A percentile compares a stretch with the other conserved stretches of the same genome.
These are phyloP conservation scores for Lycia hirtaria DNA, from an alignment of 2,888 invertebrate species.

Conservation along the genomic window DNA sequence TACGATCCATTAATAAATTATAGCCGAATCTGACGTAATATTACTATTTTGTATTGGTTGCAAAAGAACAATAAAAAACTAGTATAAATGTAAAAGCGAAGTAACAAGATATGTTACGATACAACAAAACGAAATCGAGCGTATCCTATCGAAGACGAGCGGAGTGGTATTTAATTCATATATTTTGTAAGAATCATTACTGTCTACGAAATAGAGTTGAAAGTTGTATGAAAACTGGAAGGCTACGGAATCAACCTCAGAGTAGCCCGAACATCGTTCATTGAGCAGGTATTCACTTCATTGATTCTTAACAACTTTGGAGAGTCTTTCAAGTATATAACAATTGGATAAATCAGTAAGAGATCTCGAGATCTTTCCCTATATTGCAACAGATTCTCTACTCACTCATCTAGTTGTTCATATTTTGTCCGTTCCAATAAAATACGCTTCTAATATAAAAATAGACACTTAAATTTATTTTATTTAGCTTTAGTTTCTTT, in stretches of 20 bases:
- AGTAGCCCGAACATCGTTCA: slow-evolving; percentile 3
- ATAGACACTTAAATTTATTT: too few relatives aligned
- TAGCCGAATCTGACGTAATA: slow-evolving; percentile 1
- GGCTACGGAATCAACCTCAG: background rate
- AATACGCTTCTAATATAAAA: background rate
- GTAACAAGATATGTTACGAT: background rate
- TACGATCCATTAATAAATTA: background rate
- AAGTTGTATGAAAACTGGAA: background rate
- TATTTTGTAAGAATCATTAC: background rate
- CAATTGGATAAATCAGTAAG: slow-evolving; percentile 17
- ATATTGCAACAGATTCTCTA: slow-evolving; percentile 6
- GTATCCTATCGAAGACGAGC: slow-evolving; percentile 8
- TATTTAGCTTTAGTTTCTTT: too few relatives aligned
- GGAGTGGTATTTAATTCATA: background rate
- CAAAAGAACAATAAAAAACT: slow-evolving; percentile 4
- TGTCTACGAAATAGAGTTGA: slow-evolving; percentile 5
- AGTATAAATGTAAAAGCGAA: slow-evolving; percentile 4
- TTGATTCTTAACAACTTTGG: slow-evolving; percentile 28
- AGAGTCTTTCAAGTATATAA: slow-evolving; percentile 7
- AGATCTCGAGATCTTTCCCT: slow-evolving; percentile 3
- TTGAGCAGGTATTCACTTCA: slow-evolving; percentile 14
- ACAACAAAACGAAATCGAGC: slow-evolving; percentile 16
- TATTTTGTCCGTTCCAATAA: background rate
- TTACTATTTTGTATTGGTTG: slow-evolving; percentile 6
- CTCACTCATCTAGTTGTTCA: slow-evolving; percentile 1